A percentile compares a stretch with the other conserved stretches of the same genome.
phyloP scores from a whole-genome alignment of 2,113 vertebrate genomes.

The Columbina picui region DNA sequence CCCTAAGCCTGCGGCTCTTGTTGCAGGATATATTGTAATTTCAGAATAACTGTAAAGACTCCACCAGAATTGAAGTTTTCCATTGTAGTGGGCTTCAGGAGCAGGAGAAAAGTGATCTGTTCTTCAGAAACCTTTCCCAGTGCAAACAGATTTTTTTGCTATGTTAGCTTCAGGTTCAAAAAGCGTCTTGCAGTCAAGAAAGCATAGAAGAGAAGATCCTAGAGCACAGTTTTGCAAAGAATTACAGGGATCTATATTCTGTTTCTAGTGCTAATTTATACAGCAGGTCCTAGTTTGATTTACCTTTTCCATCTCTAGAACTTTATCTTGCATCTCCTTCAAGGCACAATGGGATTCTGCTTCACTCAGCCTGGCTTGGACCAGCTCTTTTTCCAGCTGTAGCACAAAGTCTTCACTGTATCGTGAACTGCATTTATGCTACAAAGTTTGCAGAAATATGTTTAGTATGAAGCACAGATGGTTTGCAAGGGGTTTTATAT shows the following conservation, averaged over 20 bases:
- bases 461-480: conserved; percentile 37
- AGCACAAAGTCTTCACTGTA: conserved; percentile 94
- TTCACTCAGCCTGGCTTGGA: conserved; percentile 94
- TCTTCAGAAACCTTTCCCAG: background rate
- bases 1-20: background rate
- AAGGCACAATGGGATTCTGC: conserved; percentile 96
- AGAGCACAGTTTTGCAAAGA: background rate
- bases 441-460: conserved; percentile 74
- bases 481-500: background rate
- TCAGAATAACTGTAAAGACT: background rate
- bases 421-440: conserved; percentile 87
- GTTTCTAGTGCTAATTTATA: background rate
- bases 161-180: background rate
- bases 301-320: conserved; percentile 96
- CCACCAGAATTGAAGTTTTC: background rate
- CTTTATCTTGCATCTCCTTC: conserved; percentile 99
- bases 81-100: background rate
- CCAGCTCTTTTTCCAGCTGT: conserved; percentile 93
- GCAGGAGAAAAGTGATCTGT: background rate
- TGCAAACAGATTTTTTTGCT: background rate
- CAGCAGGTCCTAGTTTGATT: conserved; percentile 2
- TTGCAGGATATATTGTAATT: background rate
- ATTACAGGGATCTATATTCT: background rate
- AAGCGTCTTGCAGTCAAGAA: background rate
- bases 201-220: background rate